These are phyloP conservation scores for Numida meleagris DNA, from an alignment of 2,113 vertebrate genomes.

Conservation along the genomic window DNA sequence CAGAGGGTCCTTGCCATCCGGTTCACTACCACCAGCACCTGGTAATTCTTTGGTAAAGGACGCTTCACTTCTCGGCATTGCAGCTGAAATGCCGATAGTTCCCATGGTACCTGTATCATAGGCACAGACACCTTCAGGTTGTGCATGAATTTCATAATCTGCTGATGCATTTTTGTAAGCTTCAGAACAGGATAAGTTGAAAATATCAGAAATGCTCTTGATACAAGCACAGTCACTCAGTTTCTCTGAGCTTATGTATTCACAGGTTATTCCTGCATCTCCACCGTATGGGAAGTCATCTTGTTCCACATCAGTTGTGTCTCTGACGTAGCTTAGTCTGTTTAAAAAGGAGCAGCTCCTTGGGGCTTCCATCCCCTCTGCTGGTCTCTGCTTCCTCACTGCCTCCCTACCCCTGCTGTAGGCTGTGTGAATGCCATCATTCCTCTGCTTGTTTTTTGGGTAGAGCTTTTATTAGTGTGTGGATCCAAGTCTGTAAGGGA, in stretches of 20 bases:
- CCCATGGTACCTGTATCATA: background rate
- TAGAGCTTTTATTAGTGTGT: background rate
- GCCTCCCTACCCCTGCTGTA: background rate
- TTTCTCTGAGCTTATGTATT: background rate
- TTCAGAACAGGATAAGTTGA: background rate
- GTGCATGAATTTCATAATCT: background rate
- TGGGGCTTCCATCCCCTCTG: constrained; percentile 51
- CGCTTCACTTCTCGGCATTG: background rate
- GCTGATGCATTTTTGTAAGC: background rate
- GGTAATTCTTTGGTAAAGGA: background rate
- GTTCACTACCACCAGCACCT: background rate
- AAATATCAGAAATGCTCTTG: background rate
- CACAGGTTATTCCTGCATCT: constrained; percentile 3
- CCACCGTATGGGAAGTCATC: constrained; percentile 84
- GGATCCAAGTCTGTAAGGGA: background rate
- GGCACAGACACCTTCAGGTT: background rate
- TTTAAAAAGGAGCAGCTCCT: constrained; percentile 2
- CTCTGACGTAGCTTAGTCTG: constrained; percentile 45
- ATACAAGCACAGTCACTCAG: background rate
- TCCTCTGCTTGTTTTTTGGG: background rate
- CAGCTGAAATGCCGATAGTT: background rate
- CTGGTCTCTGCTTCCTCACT: background rate
- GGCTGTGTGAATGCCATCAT: background rate
- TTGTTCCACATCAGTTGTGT: constrained; percentile 82
- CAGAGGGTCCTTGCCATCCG: background rate